Evolutionary conservation across 2,797 vertebrate genomes (phyloP).

Genomic region (Scleropages formosus): DNA sequence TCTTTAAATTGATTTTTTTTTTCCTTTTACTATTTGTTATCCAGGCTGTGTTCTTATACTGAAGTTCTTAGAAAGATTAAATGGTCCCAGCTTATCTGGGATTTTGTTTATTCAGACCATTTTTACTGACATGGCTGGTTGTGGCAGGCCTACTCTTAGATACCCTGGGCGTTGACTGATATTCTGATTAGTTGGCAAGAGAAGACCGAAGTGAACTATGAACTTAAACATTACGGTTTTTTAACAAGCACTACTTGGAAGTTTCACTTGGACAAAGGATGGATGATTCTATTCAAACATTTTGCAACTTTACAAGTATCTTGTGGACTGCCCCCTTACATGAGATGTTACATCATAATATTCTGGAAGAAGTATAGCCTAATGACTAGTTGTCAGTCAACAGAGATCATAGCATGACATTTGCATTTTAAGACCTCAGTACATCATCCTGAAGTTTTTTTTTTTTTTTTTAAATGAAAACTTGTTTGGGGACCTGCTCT

Average conservation of each 20-base stretch:
- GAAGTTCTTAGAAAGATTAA: background rate
- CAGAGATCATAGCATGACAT: background rate
- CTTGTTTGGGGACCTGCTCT: background rate
- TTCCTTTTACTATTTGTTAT: constrained; percentile 18
- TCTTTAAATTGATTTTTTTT: constrained; percentile 11
- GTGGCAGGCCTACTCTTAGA: background rate
- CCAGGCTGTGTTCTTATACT: background rate
- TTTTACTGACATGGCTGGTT: background rate
- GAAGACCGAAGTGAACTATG: background rate
- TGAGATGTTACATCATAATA: background rate
- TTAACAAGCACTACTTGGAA: constrained; percentile 7
- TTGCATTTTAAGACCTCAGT: background rate
- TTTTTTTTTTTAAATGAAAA: background rate
- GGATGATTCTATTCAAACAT: background rate
- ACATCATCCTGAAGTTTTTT: background rate
- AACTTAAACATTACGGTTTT: background rate
- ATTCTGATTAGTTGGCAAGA: constrained; percentile 2
- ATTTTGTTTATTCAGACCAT: background rate
- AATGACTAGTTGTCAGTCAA: constrained; percentile 6
- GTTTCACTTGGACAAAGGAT: background rate
- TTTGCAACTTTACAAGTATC: background rate
- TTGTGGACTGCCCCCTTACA: background rate
- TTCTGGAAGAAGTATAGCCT: background rate
- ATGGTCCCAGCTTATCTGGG: constrained; percentile 9
- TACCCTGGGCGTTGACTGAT: constrained; percentile 1